Conservation (phyloP, 2,888 invertebrate species). For the Nomada ruficornis region DNA sequence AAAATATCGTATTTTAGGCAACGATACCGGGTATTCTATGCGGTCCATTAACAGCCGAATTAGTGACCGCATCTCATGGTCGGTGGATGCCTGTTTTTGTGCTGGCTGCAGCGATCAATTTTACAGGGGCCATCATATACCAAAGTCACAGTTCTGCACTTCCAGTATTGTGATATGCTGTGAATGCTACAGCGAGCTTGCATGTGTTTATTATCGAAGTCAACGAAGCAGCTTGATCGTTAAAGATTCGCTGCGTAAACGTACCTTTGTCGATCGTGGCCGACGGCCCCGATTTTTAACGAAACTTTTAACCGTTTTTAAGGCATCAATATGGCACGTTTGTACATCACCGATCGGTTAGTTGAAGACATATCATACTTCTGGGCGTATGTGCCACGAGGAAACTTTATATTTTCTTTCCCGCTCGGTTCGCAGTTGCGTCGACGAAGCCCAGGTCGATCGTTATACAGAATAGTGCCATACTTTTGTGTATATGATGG, state of each 20-base stretch:
- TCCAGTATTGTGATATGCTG: conserved; percentile 86
- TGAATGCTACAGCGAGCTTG: not conserved
- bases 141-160: conserved; percentile 90
- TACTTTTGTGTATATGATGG: conserved; percentile 40
- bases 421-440: conserved; percentile 22
- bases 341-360: conserved; percentile 42
- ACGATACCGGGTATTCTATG: conserved; percentile 91
- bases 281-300: conserved; percentile 18
- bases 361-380: conserved; percentile 66
- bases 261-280: conserved; percentile 23
- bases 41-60: conserved; percentile 91
- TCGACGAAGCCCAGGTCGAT: conserved; percentile 24
- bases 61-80: conserved; percentile 89
- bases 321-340: conserved; percentile 36
- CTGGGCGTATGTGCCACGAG: conserved; percentile 8
- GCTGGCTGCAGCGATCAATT: conserved; percentile 89
- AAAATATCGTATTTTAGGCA: conserved; percentile 84
- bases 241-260: conserved; percentile 25
- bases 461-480: conserved; percentile 60
- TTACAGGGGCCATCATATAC: conserved; percentile 90
- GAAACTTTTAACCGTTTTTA: conserved; percentile 25
- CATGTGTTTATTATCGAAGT: conserved; percentile 26
- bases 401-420: conserved; percentile 26
- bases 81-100: conserved; percentile 91
- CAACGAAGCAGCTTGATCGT: conserved; percentile 15